Percentiles rank a stretch among this genome's conserved stretches.
phyloP scores from a whole-genome alignment of 2,113 vertebrate species.

The Dipodomys ordii region DNA sequence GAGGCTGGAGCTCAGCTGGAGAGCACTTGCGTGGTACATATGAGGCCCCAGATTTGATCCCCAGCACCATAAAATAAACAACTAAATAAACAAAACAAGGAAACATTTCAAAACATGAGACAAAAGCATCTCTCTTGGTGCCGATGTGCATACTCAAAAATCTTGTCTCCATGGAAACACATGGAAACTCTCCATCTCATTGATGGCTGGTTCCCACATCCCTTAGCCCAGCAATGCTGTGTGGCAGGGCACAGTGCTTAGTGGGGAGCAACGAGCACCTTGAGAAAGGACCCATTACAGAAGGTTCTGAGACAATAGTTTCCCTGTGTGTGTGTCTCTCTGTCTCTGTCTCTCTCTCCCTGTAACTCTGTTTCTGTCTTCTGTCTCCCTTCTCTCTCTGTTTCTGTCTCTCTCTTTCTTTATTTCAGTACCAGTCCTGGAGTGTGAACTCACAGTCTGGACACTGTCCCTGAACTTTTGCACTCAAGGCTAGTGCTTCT shows the following conservation, averaged over 20 bases:
- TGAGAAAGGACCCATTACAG: background rate
- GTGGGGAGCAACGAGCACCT: background rate
- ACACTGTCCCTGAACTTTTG: no score
- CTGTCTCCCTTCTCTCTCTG: no score
- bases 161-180: conserved; percentile 35
- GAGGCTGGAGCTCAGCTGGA: background rate
- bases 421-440: no score
- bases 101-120: background rate
- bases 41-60: background rate
- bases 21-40: background rate
- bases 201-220: background rate
- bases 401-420: no score
- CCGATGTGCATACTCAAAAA: background rate
- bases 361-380: no score
- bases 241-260: background rate
- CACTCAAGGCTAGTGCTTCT: no score
- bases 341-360: no score
- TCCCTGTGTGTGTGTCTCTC: no score
- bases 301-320: no score
- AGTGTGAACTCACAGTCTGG: no score
- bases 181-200: background rate
- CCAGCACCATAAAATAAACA: background rate
- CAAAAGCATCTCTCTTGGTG: conserved; percentile 28
- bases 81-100: background rate
- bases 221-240: background rate